These are phyloP conservation scores for Epinephelus moara DNA, from an alignment of 2,113 vertebrate species.

Conservation along the genomic window DNA sequence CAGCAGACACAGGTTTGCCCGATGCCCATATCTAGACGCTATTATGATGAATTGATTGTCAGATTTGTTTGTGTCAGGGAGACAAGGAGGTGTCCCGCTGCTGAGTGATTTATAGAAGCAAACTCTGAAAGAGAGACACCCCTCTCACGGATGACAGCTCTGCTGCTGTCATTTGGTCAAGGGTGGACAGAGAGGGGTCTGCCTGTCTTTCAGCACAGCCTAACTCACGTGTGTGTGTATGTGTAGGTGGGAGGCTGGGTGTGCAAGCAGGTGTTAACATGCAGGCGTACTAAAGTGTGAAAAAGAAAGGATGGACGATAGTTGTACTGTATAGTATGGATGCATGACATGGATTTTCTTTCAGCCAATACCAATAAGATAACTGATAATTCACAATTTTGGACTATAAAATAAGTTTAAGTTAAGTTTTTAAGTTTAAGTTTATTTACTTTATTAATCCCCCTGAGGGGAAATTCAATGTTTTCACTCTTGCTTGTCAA, in stretches of 20 bases:
- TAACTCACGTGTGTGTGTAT: background rate
- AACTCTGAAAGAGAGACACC: slow-evolving; percentile 51
- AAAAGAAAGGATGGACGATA: slow-evolving; percentile 1
- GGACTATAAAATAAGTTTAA: too few species aligned
- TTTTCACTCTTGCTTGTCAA: too few species aligned
- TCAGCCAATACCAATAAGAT: too few species aligned
- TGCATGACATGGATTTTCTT: too few species aligned
- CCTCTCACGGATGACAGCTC: slow-evolving; percentile 51
- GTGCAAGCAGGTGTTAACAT: background rate
- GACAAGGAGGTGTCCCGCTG: slow-evolving; percentile 36
- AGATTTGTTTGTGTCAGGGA: slow-evolving; percentile 62
- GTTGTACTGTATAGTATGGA: background rate
- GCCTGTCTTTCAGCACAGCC: slow-evolving; percentile 10
- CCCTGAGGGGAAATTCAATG: too few species aligned
- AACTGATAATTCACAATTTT: too few species aligned
- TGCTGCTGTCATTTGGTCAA: slow-evolving; percentile 59
- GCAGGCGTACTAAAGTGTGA: slow-evolving; percentile 1
- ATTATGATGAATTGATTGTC: slow-evolving; percentile 70
- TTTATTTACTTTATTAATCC: too few species aligned
- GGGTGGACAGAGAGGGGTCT: slow-evolving; percentile 36
- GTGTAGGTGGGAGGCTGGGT: slow-evolving; percentile 7
- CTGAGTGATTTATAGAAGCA: slow-evolving; percentile 65
- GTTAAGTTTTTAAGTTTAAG: too few species aligned
- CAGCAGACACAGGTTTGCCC: slow-evolving; percentile 30
- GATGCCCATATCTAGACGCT: background rate